These are phyloP conservation scores for Tupiocoris notatus DNA, from an alignment of 2,888 invertebrate species.

Conservation along the genomic window DNA sequence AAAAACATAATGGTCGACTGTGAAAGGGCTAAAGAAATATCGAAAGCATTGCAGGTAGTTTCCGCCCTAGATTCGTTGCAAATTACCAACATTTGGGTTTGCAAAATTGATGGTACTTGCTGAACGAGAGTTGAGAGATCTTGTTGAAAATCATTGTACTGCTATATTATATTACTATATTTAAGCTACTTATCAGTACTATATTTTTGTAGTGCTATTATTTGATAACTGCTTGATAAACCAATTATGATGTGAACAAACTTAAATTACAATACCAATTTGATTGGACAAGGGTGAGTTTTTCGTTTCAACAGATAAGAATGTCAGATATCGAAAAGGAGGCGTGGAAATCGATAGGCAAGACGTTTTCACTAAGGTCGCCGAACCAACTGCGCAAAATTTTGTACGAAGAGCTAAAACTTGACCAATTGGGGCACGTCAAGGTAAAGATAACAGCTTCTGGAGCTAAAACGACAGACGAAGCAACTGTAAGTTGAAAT, in stretches of 20 bases:
- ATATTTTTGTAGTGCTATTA: too few relatives aligned
- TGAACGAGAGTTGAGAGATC: too few relatives aligned
- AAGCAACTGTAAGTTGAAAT: slow-evolving; percentile 54
- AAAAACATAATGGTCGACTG: slow-evolving; percentile 11
- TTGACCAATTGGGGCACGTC: slow-evolving; percentile 54
- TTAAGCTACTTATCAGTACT: too few relatives aligned
- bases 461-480: slow-evolving; percentile 58
- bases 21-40: background rate
- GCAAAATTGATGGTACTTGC: too few relatives aligned
- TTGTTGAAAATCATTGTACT: too few relatives aligned
- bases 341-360: slow-evolving; percentile 55
- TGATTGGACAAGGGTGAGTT: too few relatives aligned
- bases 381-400: slow-evolving; percentile 56
- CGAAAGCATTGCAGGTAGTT: slow-evolving; percentile 20
- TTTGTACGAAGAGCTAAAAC: slow-evolving; percentile 57
- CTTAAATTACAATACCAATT: too few relatives aligned
- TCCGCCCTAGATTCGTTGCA: too few relatives aligned
- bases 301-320: slow-evolving; percentile 49
- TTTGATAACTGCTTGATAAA: too few relatives aligned
- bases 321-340: slow-evolving; percentile 54
- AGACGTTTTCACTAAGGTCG: slow-evolving; percentile 56
- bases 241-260: too few relatives aligned
- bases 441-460: slow-evolving; percentile 55
- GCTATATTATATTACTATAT: too few relatives aligned
- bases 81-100: too few relatives aligned